A percentile compares a stretch with the other conserved stretches of the same genome.
Evolutionary conservation across 2,113 vertebrate species (phyloP).

Genomic region (Forbesichthys papilliferus): DNA sequence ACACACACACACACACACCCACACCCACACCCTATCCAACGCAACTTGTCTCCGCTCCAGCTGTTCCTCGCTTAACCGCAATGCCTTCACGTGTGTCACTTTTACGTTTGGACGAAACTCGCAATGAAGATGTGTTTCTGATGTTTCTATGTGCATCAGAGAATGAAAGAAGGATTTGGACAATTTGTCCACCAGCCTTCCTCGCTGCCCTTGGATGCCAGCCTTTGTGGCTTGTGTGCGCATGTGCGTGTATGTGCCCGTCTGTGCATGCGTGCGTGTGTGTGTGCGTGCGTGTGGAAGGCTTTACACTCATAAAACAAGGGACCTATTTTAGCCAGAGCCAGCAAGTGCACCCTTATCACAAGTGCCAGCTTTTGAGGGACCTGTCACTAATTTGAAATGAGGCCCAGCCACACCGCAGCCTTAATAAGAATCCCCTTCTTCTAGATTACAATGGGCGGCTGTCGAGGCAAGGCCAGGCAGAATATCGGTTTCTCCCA

Average conservation of each 20-base stretch:
- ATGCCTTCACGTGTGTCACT: neutral
- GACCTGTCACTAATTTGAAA: neutral
- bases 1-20: too few species aligned
- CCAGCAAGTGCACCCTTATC: constrained; percentile 2
- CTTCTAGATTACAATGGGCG: constrained; percentile 6
- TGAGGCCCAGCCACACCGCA: neutral
- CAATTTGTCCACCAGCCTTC: too few species aligned
- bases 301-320: constrained; percentile 18
- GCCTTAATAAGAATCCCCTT: constrained; percentile 26
- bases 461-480: constrained; percentile 3
- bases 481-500: constrained; percentile 34
- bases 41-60: neutral
- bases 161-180: too few species aligned
- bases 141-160: too few species aligned
- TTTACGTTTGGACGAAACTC: constrained; percentile 1
- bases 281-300: neutral
- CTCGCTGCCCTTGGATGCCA: constrained; percentile 28
- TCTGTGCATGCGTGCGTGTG: neutral
- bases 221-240: neutral
- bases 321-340: neutral
- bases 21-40: too few species aligned
- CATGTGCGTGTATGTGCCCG: neutral
- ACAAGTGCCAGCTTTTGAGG: constrained; percentile 10
- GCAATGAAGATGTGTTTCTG: neutral
- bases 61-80: neutral